Evolutionary conservation across 2,113 vertebrate species (phyloP), one percentile per base, ranked within the genome.

Genomic region (Vulpes lagopus): DNA sequence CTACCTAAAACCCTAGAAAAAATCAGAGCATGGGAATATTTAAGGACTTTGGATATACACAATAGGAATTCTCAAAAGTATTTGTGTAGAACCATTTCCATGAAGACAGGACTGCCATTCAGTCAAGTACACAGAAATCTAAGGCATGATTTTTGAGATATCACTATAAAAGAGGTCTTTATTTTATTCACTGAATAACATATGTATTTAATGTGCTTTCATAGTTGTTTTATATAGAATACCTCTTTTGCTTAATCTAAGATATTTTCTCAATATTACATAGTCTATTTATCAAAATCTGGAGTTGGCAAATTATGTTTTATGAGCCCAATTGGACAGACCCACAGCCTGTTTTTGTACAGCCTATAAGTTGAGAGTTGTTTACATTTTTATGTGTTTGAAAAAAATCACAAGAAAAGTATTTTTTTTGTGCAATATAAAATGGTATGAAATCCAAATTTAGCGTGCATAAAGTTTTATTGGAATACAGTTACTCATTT

Each of bases 401-500:
- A 12, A 85, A 79, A 95, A 80, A 30, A 23, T 17, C 3, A 71
- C 73, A 32, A 57, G 0, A 55, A 69, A 12, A 89, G 49, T 69
- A 65, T 20, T 23, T 8, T 35, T 35, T 86, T 53, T 38, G 19
- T 74, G 11, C 1, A 12, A 81, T 53, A 32, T 53, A 81, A 86
- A 69, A 74, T 80, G 43, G 51, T 27, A 76, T 43, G 9, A 97
- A 76, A 53, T 86, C 67, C 9, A 91, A 60, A 93, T 80, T 93
- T 65, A 17, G 7, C 51, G 57, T 43, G 8, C 53, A 65, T 55
- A 65, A 79, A 20, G 23, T 71, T 83, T 65, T 49, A 8, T 23
- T 15, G 15, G n/a, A 83, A 74, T 4, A 35, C 2, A 59, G 19
- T 76, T 38, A 60, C 32, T 91, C 2, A 55, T 88, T 59, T 85